phyloP scores from a whole-genome alignment of 2,888 invertebrate genomes.

The Conistra vaccinii region DNA sequence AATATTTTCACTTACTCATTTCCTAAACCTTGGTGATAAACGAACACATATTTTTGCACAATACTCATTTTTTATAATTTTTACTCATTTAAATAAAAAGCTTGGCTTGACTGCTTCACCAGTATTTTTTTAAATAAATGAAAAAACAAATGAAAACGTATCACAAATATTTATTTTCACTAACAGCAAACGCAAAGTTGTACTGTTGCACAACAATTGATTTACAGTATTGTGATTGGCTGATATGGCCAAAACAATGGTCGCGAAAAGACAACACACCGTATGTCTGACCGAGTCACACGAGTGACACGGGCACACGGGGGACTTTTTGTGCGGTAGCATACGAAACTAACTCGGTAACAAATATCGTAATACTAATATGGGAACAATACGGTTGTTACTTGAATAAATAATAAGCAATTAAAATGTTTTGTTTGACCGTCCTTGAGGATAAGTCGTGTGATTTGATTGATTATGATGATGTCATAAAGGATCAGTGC shows the following conservation, averaged over 20 bases:
- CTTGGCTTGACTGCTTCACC: neutral
- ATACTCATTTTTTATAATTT: slow-evolving; percentile 34
- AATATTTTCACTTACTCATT: slow-evolving; percentile 49
- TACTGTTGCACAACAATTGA: slow-evolving; percentile 61
- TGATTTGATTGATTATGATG: slow-evolving; percentile 28
- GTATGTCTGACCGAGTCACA: slow-evolving; percentile 47
- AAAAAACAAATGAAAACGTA: neutral
- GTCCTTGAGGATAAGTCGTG: slow-evolving; percentile 36
- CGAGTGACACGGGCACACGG: slow-evolving; percentile 16
- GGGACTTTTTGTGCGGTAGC: slow-evolving; percentile 46
- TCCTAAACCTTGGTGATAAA: slow-evolving; percentile 50
- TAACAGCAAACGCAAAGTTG: slow-evolving; percentile 39
- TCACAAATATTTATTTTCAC: neutral
- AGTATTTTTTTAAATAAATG: neutral
- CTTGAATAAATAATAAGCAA: slow-evolving; percentile 37
- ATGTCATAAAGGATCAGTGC: slow-evolving; percentile 4
- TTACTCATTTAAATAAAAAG: neutral
- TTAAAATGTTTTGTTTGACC: slow-evolving; percentile 34
- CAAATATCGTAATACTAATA: slow-evolving; percentile 41
- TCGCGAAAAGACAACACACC: slow-evolving; percentile 28
- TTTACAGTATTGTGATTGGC: slow-evolving; percentile 57
- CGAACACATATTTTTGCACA: slow-evolving; percentile 47
- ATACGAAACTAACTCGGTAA: slow-evolving; percentile 20
- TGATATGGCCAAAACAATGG: slow-evolving; percentile 63
- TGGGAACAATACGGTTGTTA: slow-evolving; percentile 45